phyloP scores from a whole-genome alignment of 30 jellyfish, hydroid and myxozoan genomes.

The Pelagia noctiluca region DNA sequence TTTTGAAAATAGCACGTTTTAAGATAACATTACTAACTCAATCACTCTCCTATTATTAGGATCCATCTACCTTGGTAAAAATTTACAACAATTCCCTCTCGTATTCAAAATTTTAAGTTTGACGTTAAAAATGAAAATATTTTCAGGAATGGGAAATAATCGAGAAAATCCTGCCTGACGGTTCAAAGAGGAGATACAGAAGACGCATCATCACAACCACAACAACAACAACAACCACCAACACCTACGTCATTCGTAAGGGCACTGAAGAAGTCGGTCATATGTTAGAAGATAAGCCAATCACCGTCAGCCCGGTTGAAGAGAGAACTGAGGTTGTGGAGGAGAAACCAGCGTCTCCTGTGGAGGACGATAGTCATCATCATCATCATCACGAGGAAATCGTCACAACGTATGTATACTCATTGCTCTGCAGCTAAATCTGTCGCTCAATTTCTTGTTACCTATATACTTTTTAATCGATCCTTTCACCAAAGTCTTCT shows the following conservation, averaged over 20 bases:
- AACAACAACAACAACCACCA: conserved; percentile 50
- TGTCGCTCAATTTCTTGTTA: too few relatives aligned
- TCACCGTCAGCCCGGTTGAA: conserved; percentile 42
- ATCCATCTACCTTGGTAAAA: too few relatives aligned
- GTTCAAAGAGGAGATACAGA: conserved; percentile 77
- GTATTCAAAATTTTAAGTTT: too few relatives aligned
- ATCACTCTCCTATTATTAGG: too few relatives aligned
- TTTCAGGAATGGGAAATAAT: conserved; percentile 83
- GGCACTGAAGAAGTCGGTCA: conserved; percentile 70
- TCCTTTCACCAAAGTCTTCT: too few relatives aligned
- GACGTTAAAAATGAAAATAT: too few relatives aligned
- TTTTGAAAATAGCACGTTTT: too few relatives aligned
- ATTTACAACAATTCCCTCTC: too few relatives aligned
- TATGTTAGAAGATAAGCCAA: conserved; percentile 75
- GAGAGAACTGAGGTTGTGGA: neutral
- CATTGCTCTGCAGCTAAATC: too few relatives aligned
- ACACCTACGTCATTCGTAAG: conserved; percentile 53
- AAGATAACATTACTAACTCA: too few relatives aligned
- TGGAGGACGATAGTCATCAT: neutral
- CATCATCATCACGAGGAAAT: neutral
- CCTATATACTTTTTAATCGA: too few relatives aligned
- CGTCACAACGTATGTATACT: neutral
- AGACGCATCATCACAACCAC: conserved; percentile 69
- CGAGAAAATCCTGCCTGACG: conserved; percentile 69
- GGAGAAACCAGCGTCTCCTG: conserved; percentile 36